Conservation (phyloP, 1,140 invertebrate genomes). For the Berghia stephanieae region DNA sequence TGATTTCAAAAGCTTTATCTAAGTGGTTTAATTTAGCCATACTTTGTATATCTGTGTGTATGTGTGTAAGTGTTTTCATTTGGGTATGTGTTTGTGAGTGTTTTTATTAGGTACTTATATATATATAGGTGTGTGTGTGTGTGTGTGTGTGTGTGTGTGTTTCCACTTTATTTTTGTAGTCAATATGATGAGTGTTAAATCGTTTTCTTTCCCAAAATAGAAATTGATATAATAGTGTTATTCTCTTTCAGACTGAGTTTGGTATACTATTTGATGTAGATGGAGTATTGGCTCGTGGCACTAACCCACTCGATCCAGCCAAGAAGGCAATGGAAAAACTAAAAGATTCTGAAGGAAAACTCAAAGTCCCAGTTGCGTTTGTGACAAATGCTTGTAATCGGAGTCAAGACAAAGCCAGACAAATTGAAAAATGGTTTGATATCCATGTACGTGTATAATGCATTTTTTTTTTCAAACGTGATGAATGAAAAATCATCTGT, state of each 20-base stretch:
- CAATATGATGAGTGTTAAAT: background rate
- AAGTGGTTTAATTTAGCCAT: too few species aligned
- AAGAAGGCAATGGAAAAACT: constrained; percentile 71
- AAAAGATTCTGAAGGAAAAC: constrained; percentile 70
- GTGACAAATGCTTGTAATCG: constrained; percentile 78
- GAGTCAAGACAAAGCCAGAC: constrained; percentile 73
- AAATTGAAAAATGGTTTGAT: constrained; percentile 74
- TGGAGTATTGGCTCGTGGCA: constrained; percentile 77
- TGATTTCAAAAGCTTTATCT: too few species aligned
- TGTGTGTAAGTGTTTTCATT: too few species aligned
- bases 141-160: background rate
- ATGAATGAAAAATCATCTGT: too few species aligned
- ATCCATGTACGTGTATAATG: constrained; percentile 68
- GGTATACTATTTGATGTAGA: constrained; percentile 80
- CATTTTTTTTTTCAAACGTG: constrained; percentile 12
- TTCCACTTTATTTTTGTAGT: background rate
- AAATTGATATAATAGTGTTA: background rate
- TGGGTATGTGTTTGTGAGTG: too few species aligned
- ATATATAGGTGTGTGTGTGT: background rate
- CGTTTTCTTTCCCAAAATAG: background rate
- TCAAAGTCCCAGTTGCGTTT: constrained; percentile 76
- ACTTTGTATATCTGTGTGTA: too few species aligned
- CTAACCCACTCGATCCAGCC: constrained; percentile 74
- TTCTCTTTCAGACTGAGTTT: constrained; percentile 65
- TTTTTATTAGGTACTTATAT: too few species aligned